Evolutionary conservation across 2,888 invertebrate genomes (phyloP).

Genomic region (Hypolimnas misippus): DNA sequence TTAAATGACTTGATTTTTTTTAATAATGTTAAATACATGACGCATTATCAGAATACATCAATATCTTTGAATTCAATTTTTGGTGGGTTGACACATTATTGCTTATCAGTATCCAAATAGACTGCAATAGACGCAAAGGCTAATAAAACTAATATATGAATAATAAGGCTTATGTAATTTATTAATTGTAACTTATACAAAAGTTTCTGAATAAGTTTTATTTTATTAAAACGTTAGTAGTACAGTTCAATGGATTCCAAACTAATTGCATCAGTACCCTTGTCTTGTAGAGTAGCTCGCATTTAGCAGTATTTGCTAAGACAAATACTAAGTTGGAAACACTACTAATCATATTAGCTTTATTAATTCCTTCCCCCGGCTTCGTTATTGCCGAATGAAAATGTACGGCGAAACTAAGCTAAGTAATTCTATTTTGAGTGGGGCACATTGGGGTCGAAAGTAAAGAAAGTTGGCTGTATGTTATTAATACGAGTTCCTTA

Average conservation of each 20-base stretch:
- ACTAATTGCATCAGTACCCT: slow-evolving; percentile 21
- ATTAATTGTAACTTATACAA: too few species aligned
- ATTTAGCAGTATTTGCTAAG: slow-evolving; percentile 47
- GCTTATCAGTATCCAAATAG: too few species aligned
- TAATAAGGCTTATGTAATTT: too few species aligned
- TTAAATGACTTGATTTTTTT: too few species aligned
- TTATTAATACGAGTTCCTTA: neutral
- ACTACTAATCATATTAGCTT: slow-evolving; percentile 80
- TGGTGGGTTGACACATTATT: too few species aligned
- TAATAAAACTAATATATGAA: too few species aligned
- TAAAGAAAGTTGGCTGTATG: slow-evolving; percentile 13
- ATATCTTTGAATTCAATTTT: too few species aligned
- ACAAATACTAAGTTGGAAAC: slow-evolving; percentile 57
- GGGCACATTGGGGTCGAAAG: slow-evolving; percentile 35
- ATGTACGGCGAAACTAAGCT: slow-evolving; percentile 62
- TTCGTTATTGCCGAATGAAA: slow-evolving; percentile 76
- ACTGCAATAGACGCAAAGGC: too few species aligned
- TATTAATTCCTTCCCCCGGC: slow-evolving; percentile 75
- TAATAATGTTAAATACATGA: too few species aligned
- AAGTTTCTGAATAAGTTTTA: neutral
- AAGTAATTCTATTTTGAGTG: slow-evolving; percentile 34
- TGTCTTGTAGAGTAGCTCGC: slow-evolving; percentile 27
- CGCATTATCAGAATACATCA: too few species aligned
- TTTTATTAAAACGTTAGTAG: neutral
- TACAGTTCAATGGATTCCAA: slow-evolving; percentile 10